A percentile compares a stretch with the other conserved stretches of the same genome.
These are phyloP conservation scores for Orestias chungarensis DNA, from an alignment of 2,797 vertebrate genomes.

Conservation along the genomic window DNA sequence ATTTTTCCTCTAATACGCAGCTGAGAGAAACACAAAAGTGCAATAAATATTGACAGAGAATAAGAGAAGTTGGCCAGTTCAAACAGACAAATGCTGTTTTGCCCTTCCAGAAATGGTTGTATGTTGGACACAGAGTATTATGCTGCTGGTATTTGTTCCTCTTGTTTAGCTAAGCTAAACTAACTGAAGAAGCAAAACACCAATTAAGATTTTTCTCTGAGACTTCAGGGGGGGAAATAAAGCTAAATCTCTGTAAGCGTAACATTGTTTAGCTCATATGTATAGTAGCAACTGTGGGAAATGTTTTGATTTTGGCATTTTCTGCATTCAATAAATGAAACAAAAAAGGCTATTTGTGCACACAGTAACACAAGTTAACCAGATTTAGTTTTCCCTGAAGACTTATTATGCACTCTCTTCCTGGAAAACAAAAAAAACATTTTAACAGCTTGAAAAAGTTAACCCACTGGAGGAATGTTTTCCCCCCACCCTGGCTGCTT, in stretches of 20 bases:
- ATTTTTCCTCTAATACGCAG: no score
- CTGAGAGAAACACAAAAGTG: not conserved
- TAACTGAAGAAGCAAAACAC: not conserved
- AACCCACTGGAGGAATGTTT: constrained; percentile 32
- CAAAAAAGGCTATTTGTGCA: not conserved
- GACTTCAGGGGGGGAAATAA: not conserved
- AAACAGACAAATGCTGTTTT: not conserved
- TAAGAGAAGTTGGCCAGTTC: no score
- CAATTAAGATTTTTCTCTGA: not conserved
- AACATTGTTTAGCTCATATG: not conserved
- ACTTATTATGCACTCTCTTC: not conserved
- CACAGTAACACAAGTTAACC: not conserved
- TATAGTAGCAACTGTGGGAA: not conserved
- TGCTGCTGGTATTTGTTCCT: not conserved
- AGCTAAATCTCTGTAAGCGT: not conserved
- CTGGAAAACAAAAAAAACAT: constrained; percentile 8
- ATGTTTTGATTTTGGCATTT: not conserved
- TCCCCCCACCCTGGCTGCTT: constrained; percentile 7
- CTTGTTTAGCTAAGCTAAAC: not conserved
- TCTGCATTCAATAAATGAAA: not conserved
- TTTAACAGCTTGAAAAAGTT: constrained; percentile 22
- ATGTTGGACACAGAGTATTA: not conserved
- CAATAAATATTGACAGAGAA: not conserved
- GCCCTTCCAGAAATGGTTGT: not conserved
- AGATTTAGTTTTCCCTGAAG: not conserved